Conservation (phyloP, 2,888 invertebrate species). For the Drosophila seclusa region DNA sequence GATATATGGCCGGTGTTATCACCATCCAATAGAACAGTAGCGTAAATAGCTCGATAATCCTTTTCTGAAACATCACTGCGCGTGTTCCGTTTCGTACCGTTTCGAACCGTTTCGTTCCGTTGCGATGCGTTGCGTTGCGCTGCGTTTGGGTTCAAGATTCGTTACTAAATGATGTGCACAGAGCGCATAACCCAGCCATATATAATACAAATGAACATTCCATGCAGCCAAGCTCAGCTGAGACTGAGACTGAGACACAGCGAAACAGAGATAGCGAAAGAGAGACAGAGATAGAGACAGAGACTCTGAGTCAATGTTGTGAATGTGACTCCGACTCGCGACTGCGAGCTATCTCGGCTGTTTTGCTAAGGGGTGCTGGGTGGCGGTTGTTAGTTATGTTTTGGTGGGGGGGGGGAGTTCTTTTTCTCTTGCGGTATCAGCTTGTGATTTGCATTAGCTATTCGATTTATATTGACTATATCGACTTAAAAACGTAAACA, state of each 20-base stretch:
- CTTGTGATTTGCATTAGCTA: slow-evolving; percentile 19
- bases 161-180: slow-evolving; percentile 71
- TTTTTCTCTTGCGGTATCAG: slow-evolving; percentile 34
- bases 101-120: slow-evolving; percentile 29
- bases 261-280: not conserved
- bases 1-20: slow-evolving; percentile 60
- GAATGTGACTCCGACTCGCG: not conserved
- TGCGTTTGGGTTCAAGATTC: slow-evolving; percentile 64
- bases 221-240: slow-evolving; percentile 46
- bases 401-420: not conserved
- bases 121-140: slow-evolving; percentile 45
- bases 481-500: slow-evolving; percentile 45
- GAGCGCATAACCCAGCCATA: slow-evolving; percentile 55
- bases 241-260: slow-evolving; percentile 8
- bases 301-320: slow-evolving; percentile 35
- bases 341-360: slow-evolving; percentile 25
- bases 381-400: not conserved
- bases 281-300: slow-evolving; percentile 7
- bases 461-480: slow-evolving; percentile 12
- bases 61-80: slow-evolving; percentile 70
- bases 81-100: slow-evolving; percentile 33
- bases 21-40: slow-evolving; percentile 71
- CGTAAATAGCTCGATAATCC: slow-evolving; percentile 69
- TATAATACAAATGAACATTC: slow-evolving; percentile 62
- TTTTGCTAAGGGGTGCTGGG: not conserved